These are phyloP conservation scores for Coregonus clupeaformis DNA, from an alignment of 2,113 vertebrate species.

Conservation along the genomic window DNA sequence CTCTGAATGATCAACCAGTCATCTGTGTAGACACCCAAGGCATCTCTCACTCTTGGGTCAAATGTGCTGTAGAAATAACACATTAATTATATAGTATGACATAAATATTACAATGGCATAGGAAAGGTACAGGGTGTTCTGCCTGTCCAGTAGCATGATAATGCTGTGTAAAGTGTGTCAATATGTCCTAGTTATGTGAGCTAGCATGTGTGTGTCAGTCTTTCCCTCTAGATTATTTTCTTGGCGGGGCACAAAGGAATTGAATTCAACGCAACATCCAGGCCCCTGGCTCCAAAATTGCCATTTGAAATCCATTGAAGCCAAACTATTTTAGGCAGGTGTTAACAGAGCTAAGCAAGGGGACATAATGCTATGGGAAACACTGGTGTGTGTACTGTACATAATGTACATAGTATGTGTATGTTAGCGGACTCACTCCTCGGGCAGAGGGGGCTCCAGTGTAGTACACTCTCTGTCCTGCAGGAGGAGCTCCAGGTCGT, in stretches of 20 bases:
- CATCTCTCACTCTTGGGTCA: constrained; percentile 83
- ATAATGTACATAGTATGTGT: background rate
- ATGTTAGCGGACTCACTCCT: constrained; percentile 68
- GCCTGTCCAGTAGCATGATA: background rate
- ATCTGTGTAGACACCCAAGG: constrained; percentile 85
- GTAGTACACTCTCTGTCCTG: constrained; percentile 85
- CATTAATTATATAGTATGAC: constrained; percentile 57
- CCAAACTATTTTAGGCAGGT: too few relatives aligned
- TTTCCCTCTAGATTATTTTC: too few relatives aligned
- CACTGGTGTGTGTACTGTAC: background rate
- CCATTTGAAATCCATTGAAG: too few relatives aligned
- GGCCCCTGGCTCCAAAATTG: too few relatives aligned
- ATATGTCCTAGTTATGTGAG: background rate
- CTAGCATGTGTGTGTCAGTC: constrained; percentile 10
- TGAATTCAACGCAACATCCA: too few relatives aligned
- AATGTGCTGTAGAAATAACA: constrained; percentile 74
- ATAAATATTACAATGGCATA: constrained; percentile 54
- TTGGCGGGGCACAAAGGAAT: too few relatives aligned
- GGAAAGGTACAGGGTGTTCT: background rate
- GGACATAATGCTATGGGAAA: too few relatives aligned
- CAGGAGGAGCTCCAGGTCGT: constrained; percentile 82
- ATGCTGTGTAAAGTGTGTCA: background rate
- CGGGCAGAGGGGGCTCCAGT: constrained; percentile 80
- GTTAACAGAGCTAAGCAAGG: too few relatives aligned
- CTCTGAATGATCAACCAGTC: constrained; percentile 88